Base-by-base conservation (phyloP, 2,888 invertebrate species). In the Noctua pronuba region DNA sequence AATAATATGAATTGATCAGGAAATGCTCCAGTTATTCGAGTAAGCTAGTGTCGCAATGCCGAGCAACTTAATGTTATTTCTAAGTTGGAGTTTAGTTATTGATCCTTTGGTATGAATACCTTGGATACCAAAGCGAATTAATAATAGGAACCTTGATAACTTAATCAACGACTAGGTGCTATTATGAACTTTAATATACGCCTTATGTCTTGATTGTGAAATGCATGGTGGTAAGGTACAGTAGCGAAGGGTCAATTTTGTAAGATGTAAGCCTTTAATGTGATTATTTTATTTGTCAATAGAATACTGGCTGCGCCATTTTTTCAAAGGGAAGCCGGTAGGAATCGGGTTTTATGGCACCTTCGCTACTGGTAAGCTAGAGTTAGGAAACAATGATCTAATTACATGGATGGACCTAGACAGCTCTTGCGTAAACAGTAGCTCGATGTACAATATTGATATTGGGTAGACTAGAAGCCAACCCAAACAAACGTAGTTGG, bases 11-110 rank as follows among this genome's bases (percentile, higher is more conserved):
- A 73, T 66, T 67, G 67, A 38, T 66, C 73, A 84, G 80, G 80
- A 84, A 82, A 28, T 71, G 84, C n/a, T 79, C 79, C 70, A 84
- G 73, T 71, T 84, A 60, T 67, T 58, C 70, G 4, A 44, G 67
- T 71, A 35, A 74, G n/a, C 38, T 41, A 11, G 71, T 68, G 21
- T 71, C 58, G 67, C 67, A 60, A 64, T 52, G 46, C 1, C 2
- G 0, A 24, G 16, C n/a, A 24, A 55, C 16, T 60, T 78, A 13
- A 55, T n/a, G 31, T 58, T 77, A 46, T 70, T 82, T 77, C 66
- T 35, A 35, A 70, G 58, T 58, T 41, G 11, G 2, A 58, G 13
- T 65, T 65, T 10, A n/a, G 73, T 60, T 66, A 60, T 76, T 24
- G 8, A n/a, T 35, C 11, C n/a, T 55, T 75, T 55, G 11, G 8